These are phyloP conservation scores for Mycetomoellerius zeteki DNA, from an alignment of 1,140 invertebrate genomes.

Conservation along the genomic window DNA sequence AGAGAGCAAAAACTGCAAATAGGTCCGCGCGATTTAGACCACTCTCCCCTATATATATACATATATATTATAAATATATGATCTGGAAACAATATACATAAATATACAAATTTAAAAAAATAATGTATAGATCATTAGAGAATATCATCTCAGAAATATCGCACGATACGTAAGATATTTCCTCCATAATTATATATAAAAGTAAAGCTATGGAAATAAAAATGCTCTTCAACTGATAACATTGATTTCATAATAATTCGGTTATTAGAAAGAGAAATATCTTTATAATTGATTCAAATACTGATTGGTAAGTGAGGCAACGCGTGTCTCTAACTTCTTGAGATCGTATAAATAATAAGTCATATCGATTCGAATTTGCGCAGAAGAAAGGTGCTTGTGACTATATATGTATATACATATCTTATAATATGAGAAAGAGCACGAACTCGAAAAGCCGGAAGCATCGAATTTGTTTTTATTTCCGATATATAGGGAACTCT, in stretches of 20 bases:
- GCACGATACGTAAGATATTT: no score
- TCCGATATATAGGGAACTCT: constrained; percentile 58
- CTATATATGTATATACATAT: neutral
- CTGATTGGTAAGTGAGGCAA: no score
- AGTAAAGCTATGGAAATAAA: neutral
- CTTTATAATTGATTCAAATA: neutral
- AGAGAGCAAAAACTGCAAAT: no score
- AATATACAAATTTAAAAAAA: neutral
- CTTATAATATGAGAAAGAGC: constrained; percentile 26
- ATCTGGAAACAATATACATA: neutral
- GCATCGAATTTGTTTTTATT: constrained; percentile 71
- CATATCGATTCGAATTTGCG: neutral
- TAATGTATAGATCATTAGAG: neutral
- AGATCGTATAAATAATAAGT: neutral
- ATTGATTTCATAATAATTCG: neutral
- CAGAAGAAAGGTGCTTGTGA: neutral
- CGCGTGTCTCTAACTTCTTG: neutral
- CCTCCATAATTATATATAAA: neutral
- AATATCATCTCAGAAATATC: neutral
- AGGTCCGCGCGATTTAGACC: no score
- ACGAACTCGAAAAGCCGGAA: constrained; percentile 60
- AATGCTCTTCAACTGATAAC: neutral
- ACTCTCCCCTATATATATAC: no score
- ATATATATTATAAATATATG: no score
- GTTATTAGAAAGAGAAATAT: neutral